Evolutionary conservation across 2,113 vertebrate species (phyloP).

Genomic region (Cromileptes altivelis): DNA sequence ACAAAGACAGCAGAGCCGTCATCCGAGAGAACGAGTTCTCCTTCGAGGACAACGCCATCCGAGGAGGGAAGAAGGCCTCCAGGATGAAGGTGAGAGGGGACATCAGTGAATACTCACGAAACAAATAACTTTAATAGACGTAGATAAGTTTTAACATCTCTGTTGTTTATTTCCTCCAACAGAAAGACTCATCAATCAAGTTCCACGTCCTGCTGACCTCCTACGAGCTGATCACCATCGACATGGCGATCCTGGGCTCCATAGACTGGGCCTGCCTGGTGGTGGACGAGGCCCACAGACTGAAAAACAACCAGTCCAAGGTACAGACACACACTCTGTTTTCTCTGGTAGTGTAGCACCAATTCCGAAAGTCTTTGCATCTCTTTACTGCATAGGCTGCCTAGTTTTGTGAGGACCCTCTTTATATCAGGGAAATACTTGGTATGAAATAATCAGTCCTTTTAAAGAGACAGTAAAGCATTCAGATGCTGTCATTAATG

Average conservation of each 20-base stretch:
- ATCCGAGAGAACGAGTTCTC: slow-evolving; percentile 98
- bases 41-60: slow-evolving; percentile 97
- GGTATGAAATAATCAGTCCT: no score
- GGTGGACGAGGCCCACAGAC: slow-evolving; percentile 96
- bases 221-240: slow-evolving; percentile 97
- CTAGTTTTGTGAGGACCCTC: no score
- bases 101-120: neutral
- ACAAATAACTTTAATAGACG: neutral
- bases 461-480: no score
- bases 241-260: slow-evolving; percentile 97
- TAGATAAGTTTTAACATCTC: neutral
- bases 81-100: slow-evolving; percentile 92
- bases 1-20: slow-evolving; percentile 97
- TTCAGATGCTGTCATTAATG: no score
- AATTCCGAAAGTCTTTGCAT: no score
- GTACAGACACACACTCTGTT: slow-evolving; percentile 67
- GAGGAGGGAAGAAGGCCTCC: slow-evolving; percentile 96
- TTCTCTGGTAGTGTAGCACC: no score
- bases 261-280: slow-evolving; percentile 98
- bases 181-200: slow-evolving; percentile 98
- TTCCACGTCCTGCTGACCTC: slow-evolving; percentile 97
- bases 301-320: slow-evolving; percentile 99
- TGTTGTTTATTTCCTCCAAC: slow-evolving; percentile 30
- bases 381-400: no score
- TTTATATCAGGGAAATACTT: no score